Percentiles rank a stretch among this genome's conserved stretches.
These are phyloP conservation scores for Cerastis rubricosa DNA, from an alignment of 2,888 invertebrate genomes.

Conservation along the genomic window DNA sequence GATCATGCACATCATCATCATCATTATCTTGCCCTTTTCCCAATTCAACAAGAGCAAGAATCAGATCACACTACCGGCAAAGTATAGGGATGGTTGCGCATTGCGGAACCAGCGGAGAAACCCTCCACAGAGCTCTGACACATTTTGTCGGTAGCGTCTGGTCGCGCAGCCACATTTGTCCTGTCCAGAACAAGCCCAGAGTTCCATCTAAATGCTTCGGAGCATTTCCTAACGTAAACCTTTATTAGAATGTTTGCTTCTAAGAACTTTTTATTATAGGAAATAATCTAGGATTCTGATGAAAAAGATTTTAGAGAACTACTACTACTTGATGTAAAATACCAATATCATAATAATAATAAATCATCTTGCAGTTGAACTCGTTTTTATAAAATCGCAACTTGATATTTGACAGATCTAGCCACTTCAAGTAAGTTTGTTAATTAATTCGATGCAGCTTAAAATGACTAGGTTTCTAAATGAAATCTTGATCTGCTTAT, in stretches of 20 bases:
- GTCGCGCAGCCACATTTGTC: not conserved
- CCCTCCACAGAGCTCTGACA: not conserved
- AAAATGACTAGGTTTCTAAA: not conserved
- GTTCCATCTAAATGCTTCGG: too few relatives aligned
- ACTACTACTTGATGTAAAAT: not conserved
- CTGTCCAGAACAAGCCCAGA: not conserved
- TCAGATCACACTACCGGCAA: not conserved
- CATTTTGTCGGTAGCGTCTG: not conserved
- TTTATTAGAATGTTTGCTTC: not conserved
- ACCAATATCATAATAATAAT: not conserved
- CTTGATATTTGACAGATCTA: not conserved
- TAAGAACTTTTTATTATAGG: not conserved
- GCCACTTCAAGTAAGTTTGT: not conserved
- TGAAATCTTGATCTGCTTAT: not conserved
- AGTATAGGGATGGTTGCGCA: not conserved
- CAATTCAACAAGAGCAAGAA: too few relatives aligned
- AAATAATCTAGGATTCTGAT: not conserved
- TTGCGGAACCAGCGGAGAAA: not conserved
- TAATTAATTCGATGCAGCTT: not conserved
- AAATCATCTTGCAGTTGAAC: not conserved
- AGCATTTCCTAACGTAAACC: not conserved
- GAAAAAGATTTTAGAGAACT: not conserved
- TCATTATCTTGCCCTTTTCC: too few relatives aligned
- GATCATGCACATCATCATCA: too few relatives aligned
- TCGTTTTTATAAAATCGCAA: constrained; percentile 4